phyloP scores from a whole-genome alignment of 2,113 vertebrate species.

The Nesoenas mayeri region DNA sequence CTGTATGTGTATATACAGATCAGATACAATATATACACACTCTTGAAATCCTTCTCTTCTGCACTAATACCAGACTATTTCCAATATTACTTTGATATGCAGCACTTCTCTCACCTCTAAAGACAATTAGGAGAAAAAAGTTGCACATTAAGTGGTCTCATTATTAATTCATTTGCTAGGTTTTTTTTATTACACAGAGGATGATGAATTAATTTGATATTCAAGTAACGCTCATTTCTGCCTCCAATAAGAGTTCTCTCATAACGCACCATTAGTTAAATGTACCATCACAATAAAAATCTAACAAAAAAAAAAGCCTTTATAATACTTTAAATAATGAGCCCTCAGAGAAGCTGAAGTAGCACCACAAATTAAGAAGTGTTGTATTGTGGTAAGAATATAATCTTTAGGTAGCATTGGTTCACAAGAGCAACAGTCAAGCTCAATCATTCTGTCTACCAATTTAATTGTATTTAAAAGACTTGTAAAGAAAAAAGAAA shows the following conservation, averaged over 20 bases:
- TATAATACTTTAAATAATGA: constrained; percentile 53
- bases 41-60: background rate
- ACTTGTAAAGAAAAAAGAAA: too few species aligned
- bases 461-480: background rate
- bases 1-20: background rate
- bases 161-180: constrained; percentile 17
- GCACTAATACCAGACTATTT: background rate
- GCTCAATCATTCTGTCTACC: background rate
- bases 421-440: background rate
- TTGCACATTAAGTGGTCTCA: background rate
- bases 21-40: background rate
- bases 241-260: constrained; percentile 3
- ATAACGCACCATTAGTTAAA: constrained; percentile 53
- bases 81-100: background rate
- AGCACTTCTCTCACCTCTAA: background rate
- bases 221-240: background rate
- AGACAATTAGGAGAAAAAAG: background rate
- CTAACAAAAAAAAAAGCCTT: background rate
- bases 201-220: constrained; percentile 45
- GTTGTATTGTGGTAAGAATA: background rate
- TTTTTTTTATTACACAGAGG: background rate
- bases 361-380: background rate
- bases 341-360: constrained; percentile 19
- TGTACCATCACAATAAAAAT: constrained; percentile 45
- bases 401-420: background rate